Base-by-base conservation (phyloP, 2,888 invertebrate species). In the Campoplex capitator region DNA sequence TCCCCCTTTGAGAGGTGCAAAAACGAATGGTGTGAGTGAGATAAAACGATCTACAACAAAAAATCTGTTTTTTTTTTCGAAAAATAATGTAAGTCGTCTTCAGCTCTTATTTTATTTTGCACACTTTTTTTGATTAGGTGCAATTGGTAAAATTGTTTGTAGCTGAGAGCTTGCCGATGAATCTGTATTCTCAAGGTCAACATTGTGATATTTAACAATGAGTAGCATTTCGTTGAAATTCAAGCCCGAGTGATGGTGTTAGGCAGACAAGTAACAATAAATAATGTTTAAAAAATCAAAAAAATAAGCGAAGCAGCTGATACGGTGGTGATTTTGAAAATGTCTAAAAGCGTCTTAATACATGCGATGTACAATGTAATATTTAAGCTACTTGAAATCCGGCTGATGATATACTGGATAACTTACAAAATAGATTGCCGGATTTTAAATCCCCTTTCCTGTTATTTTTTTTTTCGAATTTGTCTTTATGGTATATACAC, bases 391-490 rank as follows among this genome's bases (percentile, higher is more conserved):
- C 82, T 16, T 42, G 45, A 80, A 80, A 71, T 78, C 78, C 84
- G 80, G 83, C 58, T 48, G 28, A 83, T 77, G 71, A 84, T 84
- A 80, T 67, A 82, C 81, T 54, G 77, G 83, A 74, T 48, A 78
- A 38, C 45, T 83, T 73, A 71, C 83, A 32, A 70, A 84, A 87
- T 78, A 75, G 62, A 81, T 74, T n/a, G 87, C 78, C 89, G 88
- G 89, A 86, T 84, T 82, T 80, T 86, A 86, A 87, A 90, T 89
- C 89, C 62, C 62, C 89, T 91, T 90, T 91, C 90, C 91, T 92
- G 93, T 93, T 93, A 91, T 90, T 28, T 91, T 91, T 88, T 91
- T 91, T 76, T 54, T 51, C 54, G 58, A 70, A 71, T 75, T 48
- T 67, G 35, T 70, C 77, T 82, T 70, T 78, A 87, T 82, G 70